A percentile compares a stretch with the other conserved stretches of the same genome.
phyloP scores from a whole-genome alignment of 2,888 invertebrate genomes.

The Acleris emargana region DNA sequence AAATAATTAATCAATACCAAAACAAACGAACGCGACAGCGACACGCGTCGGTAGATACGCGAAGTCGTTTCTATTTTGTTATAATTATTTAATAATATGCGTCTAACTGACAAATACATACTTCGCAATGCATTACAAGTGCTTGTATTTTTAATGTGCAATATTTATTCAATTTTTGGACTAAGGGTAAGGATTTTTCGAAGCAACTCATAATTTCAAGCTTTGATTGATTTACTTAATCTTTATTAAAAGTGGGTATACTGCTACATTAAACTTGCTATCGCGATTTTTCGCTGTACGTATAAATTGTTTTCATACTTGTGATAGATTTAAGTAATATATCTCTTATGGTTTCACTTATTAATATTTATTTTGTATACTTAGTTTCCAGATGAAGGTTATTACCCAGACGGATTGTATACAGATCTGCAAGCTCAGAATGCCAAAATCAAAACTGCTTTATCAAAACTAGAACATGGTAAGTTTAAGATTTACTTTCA shows the following conservation, averaged over 20 bases:
- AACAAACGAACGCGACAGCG: slow-evolving; percentile 16
- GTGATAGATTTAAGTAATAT: slow-evolving; percentile 11
- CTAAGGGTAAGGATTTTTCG: slow-evolving; percentile 55
- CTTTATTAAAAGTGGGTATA: too few relatives aligned
- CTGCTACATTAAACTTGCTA: too few relatives aligned
- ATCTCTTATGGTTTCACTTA: slow-evolving; percentile 15
- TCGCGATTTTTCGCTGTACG: too few relatives aligned
- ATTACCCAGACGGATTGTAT: slow-evolving; percentile 57
- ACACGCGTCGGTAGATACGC: background rate
- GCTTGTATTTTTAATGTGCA: slow-evolving; percentile 46
- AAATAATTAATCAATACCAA: slow-evolving; percentile 36
- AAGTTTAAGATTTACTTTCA: slow-evolving; percentile 21
- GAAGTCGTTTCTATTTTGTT: slow-evolving; percentile 5
- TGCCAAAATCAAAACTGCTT: slow-evolving; percentile 56
- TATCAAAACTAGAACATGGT: slow-evolving; percentile 66
- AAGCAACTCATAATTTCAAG: background rate
- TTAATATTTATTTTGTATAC: slow-evolving; percentile 32
- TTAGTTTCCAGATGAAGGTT: slow-evolving; percentile 62
- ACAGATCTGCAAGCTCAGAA: slow-evolving; percentile 46
- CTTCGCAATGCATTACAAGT: slow-evolving; percentile 43
- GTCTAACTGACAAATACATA: slow-evolving; percentile 42
- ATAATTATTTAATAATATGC: slow-evolving; percentile 46
- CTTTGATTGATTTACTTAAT: too few relatives aligned
- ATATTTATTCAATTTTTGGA: slow-evolving; percentile 44
- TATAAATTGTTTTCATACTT: too few relatives aligned